Percentiles rank a stretch among this genome's conserved stretches.
phyloP scores from a whole-genome alignment of 2,888 invertebrate genomes.

The Drosophila pseudotakahashii region DNA sequence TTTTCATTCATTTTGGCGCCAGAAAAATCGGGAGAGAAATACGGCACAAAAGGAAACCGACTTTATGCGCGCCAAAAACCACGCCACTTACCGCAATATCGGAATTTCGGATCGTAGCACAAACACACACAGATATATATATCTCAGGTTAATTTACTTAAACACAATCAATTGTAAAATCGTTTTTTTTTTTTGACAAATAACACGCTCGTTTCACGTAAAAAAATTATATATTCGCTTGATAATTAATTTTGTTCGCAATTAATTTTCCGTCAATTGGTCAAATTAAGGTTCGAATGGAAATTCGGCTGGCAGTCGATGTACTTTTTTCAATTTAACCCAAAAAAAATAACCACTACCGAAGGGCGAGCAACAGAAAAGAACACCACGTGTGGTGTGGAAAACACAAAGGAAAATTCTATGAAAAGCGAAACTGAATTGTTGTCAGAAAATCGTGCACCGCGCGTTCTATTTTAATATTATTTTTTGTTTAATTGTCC shows the following conservation, averaged over 20 bases:
- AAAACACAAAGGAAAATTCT: slow-evolving; percentile 42
- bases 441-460: slow-evolving; percentile 42
- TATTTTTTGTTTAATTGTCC: slow-evolving; percentile 2
- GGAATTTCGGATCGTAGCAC: slow-evolving; percentile 34
- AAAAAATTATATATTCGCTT: slow-evolving; percentile 42
- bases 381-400: slow-evolving; percentile 69
- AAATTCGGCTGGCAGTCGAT: slow-evolving; percentile 55
- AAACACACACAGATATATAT: slow-evolving; percentile 46
- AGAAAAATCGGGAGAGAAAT: slow-evolving; percentile 39
- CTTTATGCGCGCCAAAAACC: slow-evolving; percentile 58
- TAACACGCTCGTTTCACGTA: slow-evolving; percentile 55
- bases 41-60: slow-evolving; percentile 18
- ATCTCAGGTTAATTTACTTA: slow-evolving; percentile 33
- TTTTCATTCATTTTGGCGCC: slow-evolving; percentile 48
- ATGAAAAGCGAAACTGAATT: slow-evolving; percentile 44
- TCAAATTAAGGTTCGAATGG: slow-evolving; percentile 53
- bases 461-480: slow-evolving; percentile 8
- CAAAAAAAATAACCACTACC: slow-evolving; percentile 65
- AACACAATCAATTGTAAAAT: slow-evolving; percentile 64
- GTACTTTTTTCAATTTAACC: slow-evolving; percentile 48
- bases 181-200: slow-evolving; percentile 27
- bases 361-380: slow-evolving; percentile 58
- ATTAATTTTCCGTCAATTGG: slow-evolving; percentile 69
- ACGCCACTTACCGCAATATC: slow-evolving; percentile 60
- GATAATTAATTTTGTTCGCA: slow-evolving; percentile 48